Evolutionary conservation across 2,888 invertebrate species (phyloP), one percentile per base, ranked within the genome.

Genomic region (Agrochola lota): DNA sequence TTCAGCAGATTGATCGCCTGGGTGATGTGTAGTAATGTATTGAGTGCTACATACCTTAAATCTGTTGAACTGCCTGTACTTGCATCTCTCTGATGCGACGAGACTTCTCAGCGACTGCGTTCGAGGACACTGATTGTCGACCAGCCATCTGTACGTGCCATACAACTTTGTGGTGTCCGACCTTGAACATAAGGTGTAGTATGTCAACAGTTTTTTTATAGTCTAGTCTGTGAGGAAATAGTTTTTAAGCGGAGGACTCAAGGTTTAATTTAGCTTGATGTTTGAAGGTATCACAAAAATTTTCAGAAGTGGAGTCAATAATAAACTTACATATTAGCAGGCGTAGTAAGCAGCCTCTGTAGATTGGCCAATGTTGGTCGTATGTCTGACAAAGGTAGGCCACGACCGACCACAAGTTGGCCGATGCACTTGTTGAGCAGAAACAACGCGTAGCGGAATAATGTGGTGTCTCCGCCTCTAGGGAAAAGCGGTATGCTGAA

Each of bases 401-500:
- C 98, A 85, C 98, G 97, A 66, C 98, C 98, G 97, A 98, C 98
- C 70, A 98, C 95, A 80, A 99, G 94, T 94, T 99, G 99, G 1
- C 99, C 99, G 83, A 99, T 98, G 92, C 99, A 99, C 95, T 99
- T 99, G 96, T 99, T 99, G 52, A 99, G 95, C 23, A 99, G 97
- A 92, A 98, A 99, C 83, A 99, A 98, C 8, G 98, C 99, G 94
- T 99, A 99, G 81, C 98, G 98, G 92, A 99, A 99, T 87, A 98
- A 97, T 15, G 98, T 97, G 80, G 97, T 97, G 90, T 98, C 98
- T 88, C 98, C 98, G 63, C 98, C 98, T 89, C 98, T 97, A 0
- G 98, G 97, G 93, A 98, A 99, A 23, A 99, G 95, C 0, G 99
- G 99, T 93, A 99, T 99, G 91, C 99, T 99, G 94, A 26, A 96